Evolutionary conservation across 2,113 vertebrate species (phyloP).

Genomic region (Rattus rattus): DNA sequence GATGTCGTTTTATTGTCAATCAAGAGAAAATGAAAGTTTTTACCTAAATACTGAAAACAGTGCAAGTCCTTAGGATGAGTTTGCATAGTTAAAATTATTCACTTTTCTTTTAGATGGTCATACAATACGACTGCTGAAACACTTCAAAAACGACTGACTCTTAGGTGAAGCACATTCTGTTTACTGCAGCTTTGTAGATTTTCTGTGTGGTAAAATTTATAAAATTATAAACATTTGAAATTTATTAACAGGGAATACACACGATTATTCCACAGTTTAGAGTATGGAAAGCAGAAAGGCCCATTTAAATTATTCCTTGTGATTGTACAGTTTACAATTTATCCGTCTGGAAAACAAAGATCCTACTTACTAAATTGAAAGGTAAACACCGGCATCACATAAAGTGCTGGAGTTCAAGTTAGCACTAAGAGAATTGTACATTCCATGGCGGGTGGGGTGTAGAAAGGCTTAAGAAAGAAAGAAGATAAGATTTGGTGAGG

Average conservation of each 20-base stretch:
- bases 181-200: background rate
- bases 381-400: background rate
- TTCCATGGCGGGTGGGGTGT: background rate
- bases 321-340: background rate
- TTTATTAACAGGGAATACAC: fast-evolving
- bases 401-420: background rate
- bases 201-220: background rate
- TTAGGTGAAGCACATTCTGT: background rate
- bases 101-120: background rate
- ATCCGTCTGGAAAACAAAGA: background rate
- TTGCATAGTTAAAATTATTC: background rate
- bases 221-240: background rate
- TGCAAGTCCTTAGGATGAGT: background rate
- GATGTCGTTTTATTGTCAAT: background rate
- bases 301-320: background rate
- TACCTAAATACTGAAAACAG: background rate
- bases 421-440: background rate
- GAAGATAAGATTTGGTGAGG: background rate
- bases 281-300: background rate
- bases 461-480: background rate
- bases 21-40: background rate
- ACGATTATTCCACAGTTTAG: fast-evolving
- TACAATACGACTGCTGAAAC: background rate
- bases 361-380: background rate
- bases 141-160: background rate